Percentiles rank a stretch among this genome's conserved stretches.
Conservation (phyloP, 2,113 vertebrate genomes). For the Mesoclemmys tuberculata region DNA sequence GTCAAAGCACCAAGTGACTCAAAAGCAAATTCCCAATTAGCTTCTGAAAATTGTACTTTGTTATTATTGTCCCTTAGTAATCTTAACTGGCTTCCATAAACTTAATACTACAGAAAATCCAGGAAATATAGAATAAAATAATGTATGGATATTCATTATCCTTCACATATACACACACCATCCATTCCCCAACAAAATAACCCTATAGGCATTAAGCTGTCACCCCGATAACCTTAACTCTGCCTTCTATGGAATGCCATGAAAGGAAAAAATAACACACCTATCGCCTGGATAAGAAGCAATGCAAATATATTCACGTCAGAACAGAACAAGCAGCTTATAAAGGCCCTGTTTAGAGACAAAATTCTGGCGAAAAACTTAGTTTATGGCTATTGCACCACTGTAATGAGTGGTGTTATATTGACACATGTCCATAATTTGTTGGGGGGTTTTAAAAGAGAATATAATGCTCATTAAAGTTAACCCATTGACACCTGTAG, state of each 20-base stretch:
- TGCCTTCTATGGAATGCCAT: not conserved
- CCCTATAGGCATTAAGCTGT: not conserved
- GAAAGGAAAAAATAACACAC: not conserved
- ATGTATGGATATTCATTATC: not conserved
- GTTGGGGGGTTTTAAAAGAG: not conserved
- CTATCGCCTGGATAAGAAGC: not conserved
- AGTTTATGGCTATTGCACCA: not conserved
- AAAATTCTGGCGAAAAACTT: not conserved
- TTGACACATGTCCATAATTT: not conserved
- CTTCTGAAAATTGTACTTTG: not conserved
- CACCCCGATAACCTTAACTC: not conserved
- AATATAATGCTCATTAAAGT: not conserved
- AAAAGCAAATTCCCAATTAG: not conserved
- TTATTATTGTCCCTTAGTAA: not conserved
- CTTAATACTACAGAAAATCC: not conserved
- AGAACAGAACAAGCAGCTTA: not conserved
- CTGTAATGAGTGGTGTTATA: not conserved
- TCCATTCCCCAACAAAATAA: not conserved
- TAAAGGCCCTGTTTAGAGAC: not conserved
- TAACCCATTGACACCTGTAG: not conserved
- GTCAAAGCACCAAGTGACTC: slow-evolving; percentile 8
- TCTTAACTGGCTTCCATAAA: not conserved
- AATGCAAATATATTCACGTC: not conserved
- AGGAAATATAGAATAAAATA: not conserved
- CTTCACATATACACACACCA: not conserved